A percentile compares a stretch with the other conserved stretches of the same genome.
phyloP scores from a whole-genome alignment of 53 echinoderm and acorn worm species.

The Paracentrotus lividus region DNA sequence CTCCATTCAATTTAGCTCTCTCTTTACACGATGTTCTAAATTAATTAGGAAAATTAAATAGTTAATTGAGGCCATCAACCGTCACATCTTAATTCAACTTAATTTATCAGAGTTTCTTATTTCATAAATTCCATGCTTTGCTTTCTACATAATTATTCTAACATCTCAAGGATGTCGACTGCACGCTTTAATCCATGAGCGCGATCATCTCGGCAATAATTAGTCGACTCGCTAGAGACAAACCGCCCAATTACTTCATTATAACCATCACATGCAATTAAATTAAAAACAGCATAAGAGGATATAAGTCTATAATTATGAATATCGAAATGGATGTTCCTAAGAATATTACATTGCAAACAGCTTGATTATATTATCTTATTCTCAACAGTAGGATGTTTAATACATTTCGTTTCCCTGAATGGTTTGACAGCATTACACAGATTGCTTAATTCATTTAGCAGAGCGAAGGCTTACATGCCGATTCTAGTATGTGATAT shows the following conservation, averaged over 20 bases:
- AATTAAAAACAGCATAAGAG: not conserved
- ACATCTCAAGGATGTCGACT: not conserved
- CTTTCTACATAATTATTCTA: slow-evolving; percentile 28
- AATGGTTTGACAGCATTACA: slow-evolving; percentile 11
- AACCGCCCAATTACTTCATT: slow-evolving; percentile 67
- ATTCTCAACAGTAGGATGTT: not conserved
- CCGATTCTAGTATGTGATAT: slow-evolving; percentile 5
- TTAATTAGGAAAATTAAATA: slow-evolving; percentile 6
- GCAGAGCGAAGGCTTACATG: not conserved
- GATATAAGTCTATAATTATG: not conserved
- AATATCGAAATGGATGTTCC: not conserved
- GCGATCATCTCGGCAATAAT: slow-evolving; percentile 20
- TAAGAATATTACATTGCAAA: slow-evolving; percentile 27
- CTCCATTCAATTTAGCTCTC: not conserved
- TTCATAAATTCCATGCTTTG: not conserved
- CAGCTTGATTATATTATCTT: slow-evolving; percentile 14
- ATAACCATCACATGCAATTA: slow-evolving; percentile 47
- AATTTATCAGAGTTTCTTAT: not conserved
- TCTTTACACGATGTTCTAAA: not conserved
- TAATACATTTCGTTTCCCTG: not conserved
- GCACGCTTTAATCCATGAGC: not conserved
- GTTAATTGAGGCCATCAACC: not conserved
- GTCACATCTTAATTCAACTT: slow-evolving; percentile 22
- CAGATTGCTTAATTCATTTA: slow-evolving; percentile 27
- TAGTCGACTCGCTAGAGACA: slow-evolving; percentile 28